These are phyloP conservation scores for Cheirogaleus medius DNA, from an alignment of 2,113 vertebrate genomes.

Conservation along the genomic window DNA sequence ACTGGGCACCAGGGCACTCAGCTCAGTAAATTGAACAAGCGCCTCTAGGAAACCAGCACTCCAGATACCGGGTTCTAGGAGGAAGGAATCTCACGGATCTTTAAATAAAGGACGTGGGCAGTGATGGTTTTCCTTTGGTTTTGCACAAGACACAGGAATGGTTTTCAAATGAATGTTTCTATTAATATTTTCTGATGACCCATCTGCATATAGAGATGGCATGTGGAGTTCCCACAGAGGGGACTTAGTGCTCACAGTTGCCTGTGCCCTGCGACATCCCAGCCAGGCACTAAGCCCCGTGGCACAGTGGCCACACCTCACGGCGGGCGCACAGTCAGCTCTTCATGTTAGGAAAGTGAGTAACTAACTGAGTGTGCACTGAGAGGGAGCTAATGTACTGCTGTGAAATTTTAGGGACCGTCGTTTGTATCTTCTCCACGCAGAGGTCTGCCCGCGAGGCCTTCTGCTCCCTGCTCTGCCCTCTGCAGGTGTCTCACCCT, in stretches of 20 bases:
- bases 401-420: background rate
- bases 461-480: background rate
- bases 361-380: rapidly evolving
- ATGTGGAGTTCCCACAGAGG: background rate
- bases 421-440: background rate
- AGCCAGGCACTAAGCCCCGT: background rate
- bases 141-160: background rate
- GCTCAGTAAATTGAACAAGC: background rate
- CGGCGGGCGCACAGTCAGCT: background rate
- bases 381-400: background rate
- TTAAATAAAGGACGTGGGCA: background rate
- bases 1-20: background rate
- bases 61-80: background rate
- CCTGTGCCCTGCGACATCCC: background rate
- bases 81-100: background rate
- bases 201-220: background rate
- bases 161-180: background rate
- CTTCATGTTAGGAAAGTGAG: background rate
- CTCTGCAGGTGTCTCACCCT: background rate
- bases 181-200: background rate
- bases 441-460: background rate
- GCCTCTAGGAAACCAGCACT: background rate
- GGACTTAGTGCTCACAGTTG: background rate
- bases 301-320: background rate
- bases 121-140: background rate